Evolutionary conservation across 2,888 invertebrate species (phyloP), one percentile per base, ranked within the genome.

Genomic region (Ceraclea dissimilis): DNA sequence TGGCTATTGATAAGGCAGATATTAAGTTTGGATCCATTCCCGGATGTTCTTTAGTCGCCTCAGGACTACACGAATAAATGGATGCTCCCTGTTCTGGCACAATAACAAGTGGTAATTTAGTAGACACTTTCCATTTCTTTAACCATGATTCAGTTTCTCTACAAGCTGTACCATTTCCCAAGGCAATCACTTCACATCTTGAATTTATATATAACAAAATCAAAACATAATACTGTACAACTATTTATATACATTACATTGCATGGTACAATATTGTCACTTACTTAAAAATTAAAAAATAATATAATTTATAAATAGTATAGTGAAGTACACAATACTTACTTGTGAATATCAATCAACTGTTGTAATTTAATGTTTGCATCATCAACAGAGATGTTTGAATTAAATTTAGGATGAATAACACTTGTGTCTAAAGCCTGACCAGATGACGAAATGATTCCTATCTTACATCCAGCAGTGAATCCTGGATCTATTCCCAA

Each of bases 41-140:
- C 0, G 91, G 88, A 68, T 95, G 88, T 71, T 96, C 96, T 71
- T 85, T 84, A 63, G 84, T 82, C 0, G 94, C 96, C 68, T 89
- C 85, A 48, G 84, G 79, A 63, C 93, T 88, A 57, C 93, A 88
- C 11, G 94, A 94, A 71, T 96, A 96, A 65, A 94, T 87, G 1
- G 94, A 95, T 0, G 93, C 93, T 0, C 96, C 96, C 66, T 87
- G 84, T 71, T 96, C 96, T 52, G 87, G 88, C 0, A 95, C 90
- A 63, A 95, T 92, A 49, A 91, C 85, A 63, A 86, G 86, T 1
- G 82, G 81, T 4, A 88, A 77, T 60, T 81, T 73, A 8, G 81
- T 69, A 2, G 70, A 68, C 49, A 82, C 72, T 6, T 65, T 64
- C 49, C 74, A 70, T 8, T 76, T 73, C 58, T 79, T 75, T 61